Evolutionary conservation across 2,113 vertebrate species (phyloP).

Genomic region (Semnopithecus entellus): DNA sequence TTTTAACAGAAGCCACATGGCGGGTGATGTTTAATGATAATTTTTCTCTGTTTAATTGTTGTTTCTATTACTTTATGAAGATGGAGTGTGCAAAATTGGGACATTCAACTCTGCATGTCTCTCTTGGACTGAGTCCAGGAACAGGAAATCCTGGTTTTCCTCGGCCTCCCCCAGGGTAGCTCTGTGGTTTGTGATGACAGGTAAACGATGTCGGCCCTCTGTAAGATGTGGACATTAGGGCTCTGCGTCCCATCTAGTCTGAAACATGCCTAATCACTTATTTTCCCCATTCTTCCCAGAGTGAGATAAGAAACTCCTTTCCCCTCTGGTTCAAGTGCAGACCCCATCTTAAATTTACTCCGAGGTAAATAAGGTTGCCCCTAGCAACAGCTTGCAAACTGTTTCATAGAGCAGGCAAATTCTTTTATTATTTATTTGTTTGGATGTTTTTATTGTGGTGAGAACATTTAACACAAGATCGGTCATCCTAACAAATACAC

Average conservation of each 20-base stretch:
- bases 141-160: background rate
- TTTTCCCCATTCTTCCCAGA: background rate
- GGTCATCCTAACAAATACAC: background rate
- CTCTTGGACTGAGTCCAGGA: background rate
- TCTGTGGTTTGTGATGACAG: background rate
- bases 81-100: background rate
- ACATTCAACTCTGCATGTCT: fast-evolving
- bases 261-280: fast-evolving
- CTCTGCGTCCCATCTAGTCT: background rate
- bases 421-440: background rate
- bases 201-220: fast-evolving
- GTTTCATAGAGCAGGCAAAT: background rate
- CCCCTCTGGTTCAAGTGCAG: background rate
- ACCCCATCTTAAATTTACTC: background rate
- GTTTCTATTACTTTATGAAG: background rate
- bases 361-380: conserved; percentile 16
- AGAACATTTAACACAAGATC: background rate
- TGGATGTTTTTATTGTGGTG: background rate
- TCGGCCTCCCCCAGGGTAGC: fast-evolving
- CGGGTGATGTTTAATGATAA: background rate
- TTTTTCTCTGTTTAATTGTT: background rate
- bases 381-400: background rate
- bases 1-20: fast-evolving
- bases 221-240: fast-evolving
- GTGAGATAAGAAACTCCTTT: background rate